These are phyloP conservation scores for Gambusia holbrooki DNA, from an alignment of 2,113 vertebrate genomes.

Conservation along the genomic window DNA sequence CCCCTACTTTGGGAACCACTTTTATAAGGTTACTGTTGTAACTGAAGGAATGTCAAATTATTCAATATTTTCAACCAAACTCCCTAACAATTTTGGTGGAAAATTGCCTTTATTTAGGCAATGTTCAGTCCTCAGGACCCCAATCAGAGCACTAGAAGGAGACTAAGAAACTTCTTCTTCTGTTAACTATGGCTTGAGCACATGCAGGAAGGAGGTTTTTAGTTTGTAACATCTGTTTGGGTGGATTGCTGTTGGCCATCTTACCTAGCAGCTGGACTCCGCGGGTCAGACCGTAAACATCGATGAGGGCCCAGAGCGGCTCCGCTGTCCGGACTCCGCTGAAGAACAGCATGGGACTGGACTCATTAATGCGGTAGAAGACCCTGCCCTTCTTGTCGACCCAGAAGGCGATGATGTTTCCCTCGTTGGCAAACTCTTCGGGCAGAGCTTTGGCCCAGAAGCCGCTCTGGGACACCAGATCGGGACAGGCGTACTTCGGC, in stretches of 20 bases:
- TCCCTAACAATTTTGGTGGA: not conserved
- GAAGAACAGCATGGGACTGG: conserved; percentile 94
- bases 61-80: not conserved
- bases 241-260: conserved; percentile 40
- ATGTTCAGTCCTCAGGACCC: not conserved
- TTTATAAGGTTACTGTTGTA: no score
- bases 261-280: conserved; percentile 83
- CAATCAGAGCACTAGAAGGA: not conserved
- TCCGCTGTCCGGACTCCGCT: conserved; percentile 88
- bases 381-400: conserved; percentile 94
- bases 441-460: conserved; percentile 98
- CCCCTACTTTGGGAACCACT: no score
- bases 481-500: conserved; percentile 97
- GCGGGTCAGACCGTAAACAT: conserved; percentile 88
- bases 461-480: conserved; percentile 90
- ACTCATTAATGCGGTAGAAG: conserved; percentile 95
- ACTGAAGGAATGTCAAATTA: no score
- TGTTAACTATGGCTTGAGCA: not conserved
- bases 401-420: conserved; percentile 93
- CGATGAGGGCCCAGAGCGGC: conserved; percentile 93
- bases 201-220: not conserved
- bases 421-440: conserved; percentile 92
- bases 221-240: not conserved
- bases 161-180: not conserved
- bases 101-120: not conserved